Evolutionary conservation across 92 coral and sea anemone genomes (phyloP).

Genomic region (Pocillopora meandrina): DNA sequence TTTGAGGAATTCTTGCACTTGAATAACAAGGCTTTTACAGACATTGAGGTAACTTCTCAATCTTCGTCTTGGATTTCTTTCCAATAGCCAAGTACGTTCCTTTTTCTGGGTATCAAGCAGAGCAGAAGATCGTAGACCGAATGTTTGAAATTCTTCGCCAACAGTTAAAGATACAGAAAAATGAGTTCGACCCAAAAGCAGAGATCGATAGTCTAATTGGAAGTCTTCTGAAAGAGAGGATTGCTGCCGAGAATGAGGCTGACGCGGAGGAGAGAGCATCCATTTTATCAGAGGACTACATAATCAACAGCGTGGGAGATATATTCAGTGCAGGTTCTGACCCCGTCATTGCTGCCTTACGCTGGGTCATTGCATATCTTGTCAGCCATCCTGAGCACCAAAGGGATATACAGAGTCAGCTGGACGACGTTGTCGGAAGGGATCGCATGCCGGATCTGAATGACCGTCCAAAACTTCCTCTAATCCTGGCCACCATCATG

Average conservation of each 20-base stretch:
- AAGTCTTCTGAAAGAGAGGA: constrained; percentile 16
- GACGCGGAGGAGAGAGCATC: constrained; percentile 10
- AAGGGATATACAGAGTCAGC: constrained; percentile 47
- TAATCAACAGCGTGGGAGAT: constrained; percentile 28
- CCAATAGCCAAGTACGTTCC: constrained; percentile 14
- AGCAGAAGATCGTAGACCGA: background rate
- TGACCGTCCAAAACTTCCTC: constrained; percentile 33
- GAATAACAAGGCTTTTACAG: constrained; percentile 1
- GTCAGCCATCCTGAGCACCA: constrained; percentile 54
- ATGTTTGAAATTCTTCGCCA: constrained; percentile 32
- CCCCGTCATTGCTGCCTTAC: constrained; percentile 51
- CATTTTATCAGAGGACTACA: constrained; percentile 35
- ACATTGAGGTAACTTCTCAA: constrained; percentile 21
- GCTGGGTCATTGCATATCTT: constrained; percentile 64
- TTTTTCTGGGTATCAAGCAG: background rate
- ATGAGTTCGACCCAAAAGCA: constrained; percentile 1
- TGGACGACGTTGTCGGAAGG: constrained; percentile 36
- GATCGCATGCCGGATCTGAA: constrained; percentile 28
- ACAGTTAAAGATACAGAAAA: constrained; percentile 2
- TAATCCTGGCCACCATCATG: constrained; percentile 35
- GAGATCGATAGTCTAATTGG: background rate
- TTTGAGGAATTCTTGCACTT: constrained; percentile 32
- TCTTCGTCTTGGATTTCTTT: constrained; percentile 15
- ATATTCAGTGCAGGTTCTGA: constrained; percentile 63
- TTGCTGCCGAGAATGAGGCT: constrained; percentile 17